Percentiles rank a stretch among this genome's conserved stretches.
phyloP scores from a whole-genome alignment of 2,113 vertebrate genomes.

The Cephalophus harveyi region DNA sequence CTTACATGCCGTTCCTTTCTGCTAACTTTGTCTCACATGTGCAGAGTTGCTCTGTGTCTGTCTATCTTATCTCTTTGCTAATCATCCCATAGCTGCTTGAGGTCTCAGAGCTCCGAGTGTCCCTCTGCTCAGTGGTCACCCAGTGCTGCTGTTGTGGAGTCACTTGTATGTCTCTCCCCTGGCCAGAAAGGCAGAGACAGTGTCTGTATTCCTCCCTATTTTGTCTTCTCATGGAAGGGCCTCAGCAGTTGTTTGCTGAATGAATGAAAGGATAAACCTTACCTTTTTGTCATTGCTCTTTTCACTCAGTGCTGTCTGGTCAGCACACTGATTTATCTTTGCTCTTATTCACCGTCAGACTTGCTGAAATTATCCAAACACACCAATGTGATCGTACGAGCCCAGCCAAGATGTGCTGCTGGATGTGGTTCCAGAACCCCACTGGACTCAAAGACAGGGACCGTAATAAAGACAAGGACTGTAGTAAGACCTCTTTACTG shows the following conservation, averaged over 20 bases:
- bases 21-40: not conserved
- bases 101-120: not conserved
- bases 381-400: not conserved
- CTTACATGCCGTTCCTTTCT: not conserved
- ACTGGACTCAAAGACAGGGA: not conserved
- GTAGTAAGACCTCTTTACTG: not conserved
- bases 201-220: not conserved
- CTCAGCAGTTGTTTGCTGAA: not conserved
- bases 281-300: not conserved
- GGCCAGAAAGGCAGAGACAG: not conserved
- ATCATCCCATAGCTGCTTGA: not conserved
- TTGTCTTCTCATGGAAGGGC: not conserved
- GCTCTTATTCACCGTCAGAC: not conserved
- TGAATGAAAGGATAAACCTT: not conserved
- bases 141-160: not conserved
- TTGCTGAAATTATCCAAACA: not conserved
- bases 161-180: not conserved
- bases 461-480: not conserved
- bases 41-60: not conserved
- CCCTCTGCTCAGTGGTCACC: not conserved
- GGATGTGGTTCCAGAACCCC: not conserved
- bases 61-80: not conserved
- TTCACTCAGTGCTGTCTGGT: not conserved
- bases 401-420: not conserved
- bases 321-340: not conserved